Evolutionary conservation across 2,888 invertebrate genomes (phyloP).

Genomic region (Agrotis puta): DNA sequence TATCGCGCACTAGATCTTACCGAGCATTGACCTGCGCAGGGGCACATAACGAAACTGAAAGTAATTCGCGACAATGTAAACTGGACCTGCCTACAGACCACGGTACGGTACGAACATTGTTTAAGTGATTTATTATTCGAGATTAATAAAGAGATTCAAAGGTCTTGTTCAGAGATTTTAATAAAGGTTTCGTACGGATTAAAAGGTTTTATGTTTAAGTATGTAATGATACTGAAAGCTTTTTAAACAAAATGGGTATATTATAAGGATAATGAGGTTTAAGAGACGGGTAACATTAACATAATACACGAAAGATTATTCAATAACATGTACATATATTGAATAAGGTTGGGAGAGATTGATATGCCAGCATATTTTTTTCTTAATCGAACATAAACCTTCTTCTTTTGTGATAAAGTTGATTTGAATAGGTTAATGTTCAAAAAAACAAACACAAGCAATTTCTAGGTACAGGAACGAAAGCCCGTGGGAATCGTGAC

Average conservation of each 20-base stretch:
- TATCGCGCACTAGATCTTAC: conserved; percentile 74
- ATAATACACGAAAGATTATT: not conserved
- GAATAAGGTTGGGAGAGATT: too few relatives aligned
- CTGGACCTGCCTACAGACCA: conserved; percentile 19
- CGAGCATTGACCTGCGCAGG: conserved; percentile 73
- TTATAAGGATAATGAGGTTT: not conserved
- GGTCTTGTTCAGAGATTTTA: conserved; percentile 30
- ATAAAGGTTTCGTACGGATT: conserved; percentile 30
- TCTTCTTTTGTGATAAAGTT: too few relatives aligned
- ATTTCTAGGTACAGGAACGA: not conserved
- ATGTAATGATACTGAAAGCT: conserved; percentile 14
- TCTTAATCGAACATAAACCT: too few relatives aligned
- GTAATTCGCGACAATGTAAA: conserved; percentile 73
- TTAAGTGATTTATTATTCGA: conserved; percentile 38
- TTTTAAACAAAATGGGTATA: conserved; percentile 1
- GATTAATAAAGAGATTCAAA: conserved; percentile 42
- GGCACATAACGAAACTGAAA: conserved; percentile 76
- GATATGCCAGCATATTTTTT: too few relatives aligned
- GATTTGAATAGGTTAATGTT: too few relatives aligned
- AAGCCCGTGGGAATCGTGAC: not conserved
- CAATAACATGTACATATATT: not conserved
- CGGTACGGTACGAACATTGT: conserved; percentile 14
- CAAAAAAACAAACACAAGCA: too few relatives aligned
- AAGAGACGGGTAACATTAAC: not conserved
- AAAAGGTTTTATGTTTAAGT: conserved; percentile 17